A percentile compares a stretch with the other conserved stretches of the same genome.
These are phyloP conservation scores for Solea solea DNA, from an alignment of 2,113 vertebrate species.

Conservation along the genomic window DNA sequence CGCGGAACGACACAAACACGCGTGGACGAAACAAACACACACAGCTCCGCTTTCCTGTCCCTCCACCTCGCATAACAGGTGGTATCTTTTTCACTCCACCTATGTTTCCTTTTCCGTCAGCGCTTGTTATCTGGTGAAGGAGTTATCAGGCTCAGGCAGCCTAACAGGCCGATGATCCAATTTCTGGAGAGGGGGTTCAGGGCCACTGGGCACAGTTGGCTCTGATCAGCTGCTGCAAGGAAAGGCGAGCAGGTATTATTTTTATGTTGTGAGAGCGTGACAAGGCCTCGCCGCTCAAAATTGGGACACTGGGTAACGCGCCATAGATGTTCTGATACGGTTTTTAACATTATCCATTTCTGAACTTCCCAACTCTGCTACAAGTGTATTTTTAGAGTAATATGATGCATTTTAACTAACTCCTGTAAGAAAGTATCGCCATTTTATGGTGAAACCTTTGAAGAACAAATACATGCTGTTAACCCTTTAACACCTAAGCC, in stretches of 20 bases:
- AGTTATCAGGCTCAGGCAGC: conserved; percentile 52
- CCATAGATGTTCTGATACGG: not conserved
- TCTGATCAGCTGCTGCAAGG: conserved; percentile 16
- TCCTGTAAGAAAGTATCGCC: too few relatives aligned
- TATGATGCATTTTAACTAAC: too few relatives aligned
- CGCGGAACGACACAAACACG: conserved; percentile 34
- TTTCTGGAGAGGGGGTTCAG: conserved; percentile 35
- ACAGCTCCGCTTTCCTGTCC: conserved; percentile 11
- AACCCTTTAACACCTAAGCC: too few relatives aligned
- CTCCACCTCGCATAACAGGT: conserved; percentile 3
- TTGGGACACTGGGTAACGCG: conserved; percentile 9
- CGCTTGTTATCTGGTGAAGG: conserved; percentile 53
- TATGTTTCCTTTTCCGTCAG: conserved; percentile 35
- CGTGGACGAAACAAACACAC: not conserved
- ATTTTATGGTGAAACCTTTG: too few relatives aligned
- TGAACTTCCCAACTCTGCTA: too few relatives aligned
- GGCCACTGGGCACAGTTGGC: conserved; percentile 31
- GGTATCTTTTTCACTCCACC: conserved; percentile 34
- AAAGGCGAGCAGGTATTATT: conserved; percentile 6
- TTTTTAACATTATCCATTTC: too few relatives aligned
- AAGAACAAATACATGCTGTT: too few relatives aligned
- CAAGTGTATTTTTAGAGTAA: too few relatives aligned
- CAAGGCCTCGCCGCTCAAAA: conserved; percentile 10
- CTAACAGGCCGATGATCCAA: conserved; percentile 43
- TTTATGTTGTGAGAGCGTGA: not conserved